Conservation (phyloP, 2,888 invertebrate species). For the Dicyrtoma fusca region DNA sequence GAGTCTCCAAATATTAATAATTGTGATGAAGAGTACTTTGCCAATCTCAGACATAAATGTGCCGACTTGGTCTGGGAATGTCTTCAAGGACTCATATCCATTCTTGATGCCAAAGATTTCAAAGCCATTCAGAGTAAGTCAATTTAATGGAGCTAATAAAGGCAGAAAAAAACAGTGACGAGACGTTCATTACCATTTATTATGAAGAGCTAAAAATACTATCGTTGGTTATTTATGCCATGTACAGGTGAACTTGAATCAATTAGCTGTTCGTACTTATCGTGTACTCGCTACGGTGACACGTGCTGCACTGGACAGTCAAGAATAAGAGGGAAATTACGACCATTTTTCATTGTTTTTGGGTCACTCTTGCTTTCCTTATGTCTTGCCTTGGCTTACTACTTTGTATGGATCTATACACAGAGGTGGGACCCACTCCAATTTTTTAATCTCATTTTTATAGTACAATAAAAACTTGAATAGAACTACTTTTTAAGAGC, state of each 20-base stretch:
- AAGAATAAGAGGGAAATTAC: slow-evolving; percentile 48
- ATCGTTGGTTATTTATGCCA: too few species aligned
- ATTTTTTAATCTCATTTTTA: too few species aligned
- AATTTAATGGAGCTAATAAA: too few species aligned
- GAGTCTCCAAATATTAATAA: slow-evolving; percentile 32
- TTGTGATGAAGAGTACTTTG: slow-evolving; percentile 55
- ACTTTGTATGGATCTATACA: slow-evolving; percentile 57
- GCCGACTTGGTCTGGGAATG: slow-evolving; percentile 55
- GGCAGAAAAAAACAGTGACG: too few species aligned
- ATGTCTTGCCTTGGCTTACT: slow-evolving; percentile 56
- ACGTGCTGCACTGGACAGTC: slow-evolving; percentile 51
- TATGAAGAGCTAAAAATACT: too few species aligned
- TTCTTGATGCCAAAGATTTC: slow-evolving; percentile 56
- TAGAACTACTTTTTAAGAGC: too few species aligned
- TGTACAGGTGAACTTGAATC: slow-evolving; percentile 54
- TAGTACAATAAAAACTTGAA: too few species aligned
- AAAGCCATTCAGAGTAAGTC: slow-evolving; percentile 54
- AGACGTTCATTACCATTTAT: too few species aligned
- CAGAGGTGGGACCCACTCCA: slow-evolving; percentile 44
- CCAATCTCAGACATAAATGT: slow-evolving; percentile 52
- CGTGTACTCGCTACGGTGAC: slow-evolving; percentile 56
- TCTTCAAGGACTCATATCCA: slow-evolving; percentile 55
- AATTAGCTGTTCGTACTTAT: slow-evolving; percentile 55
- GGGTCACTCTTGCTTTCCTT: slow-evolving; percentile 56
- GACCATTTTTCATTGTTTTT: slow-evolving; percentile 56